Base-by-base conservation (phyloP, 2,888 invertebrate species). In the Orthosia incerta region DNA sequence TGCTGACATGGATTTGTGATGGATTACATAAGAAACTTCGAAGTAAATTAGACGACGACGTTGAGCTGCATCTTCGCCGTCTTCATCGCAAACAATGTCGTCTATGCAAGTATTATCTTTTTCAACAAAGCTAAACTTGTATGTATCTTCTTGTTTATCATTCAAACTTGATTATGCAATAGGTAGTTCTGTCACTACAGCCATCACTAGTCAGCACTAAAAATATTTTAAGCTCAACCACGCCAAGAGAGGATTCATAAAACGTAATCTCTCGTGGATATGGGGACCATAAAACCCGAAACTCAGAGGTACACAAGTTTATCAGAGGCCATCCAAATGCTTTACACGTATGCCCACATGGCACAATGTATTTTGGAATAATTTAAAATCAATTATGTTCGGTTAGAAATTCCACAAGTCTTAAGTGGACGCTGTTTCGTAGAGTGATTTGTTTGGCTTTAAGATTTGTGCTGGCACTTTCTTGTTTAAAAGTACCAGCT, bases 341-440 rank as follows among this genome's bases (percentile, higher is more conserved):
- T 86, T 89, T 86, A 82, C 91, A 90, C 90, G 90, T 89, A 88
- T 88, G 86, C 79, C 87, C 86, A 84, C 87, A 83, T 79, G 83
- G 80, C 83, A 88, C 89, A 89, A 85, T 90, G 86, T 90, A 86
- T 89, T 89, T 87, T 83, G 85, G 89, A 89, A 89, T 90, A 90
- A 91, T 91, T 91, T 91, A 90, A 89, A 91, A 91, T 91, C 91
- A 91, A 91, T 91, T 91, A 91, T 87, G 87, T 89, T 85, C 82
- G 80, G 86, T 86, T 88, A 87, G 86, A 88, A 90, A 91, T 91
- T 89, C 90, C 88, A 86, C 85, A 76, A 82, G 81, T 77, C 79
- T 79, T 86, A 79, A 80, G 83, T 83, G 78, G 73, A 71, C 57
- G 73, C 76, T 80, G 66, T 79, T 85, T 78, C 75, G 69, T 71